These are phyloP conservation scores for Drosophila subquinaria DNA, from an alignment of 2,888 invertebrate genomes.

Conservation along the genomic window DNA sequence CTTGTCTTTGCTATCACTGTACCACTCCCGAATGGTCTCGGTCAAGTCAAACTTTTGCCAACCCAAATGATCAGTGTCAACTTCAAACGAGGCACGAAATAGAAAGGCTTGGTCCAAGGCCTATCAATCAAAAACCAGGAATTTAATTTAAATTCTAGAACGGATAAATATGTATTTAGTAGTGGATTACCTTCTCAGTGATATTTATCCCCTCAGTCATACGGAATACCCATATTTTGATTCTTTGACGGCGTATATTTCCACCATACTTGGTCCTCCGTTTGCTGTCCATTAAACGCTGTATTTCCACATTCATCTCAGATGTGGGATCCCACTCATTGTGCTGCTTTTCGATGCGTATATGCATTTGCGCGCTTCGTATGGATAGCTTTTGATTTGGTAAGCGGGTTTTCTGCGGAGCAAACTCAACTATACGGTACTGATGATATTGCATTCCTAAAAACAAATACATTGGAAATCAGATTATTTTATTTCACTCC, in stretches of 20 bases:
- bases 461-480: conserved; percentile 38
- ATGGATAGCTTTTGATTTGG: conserved; percentile 89
- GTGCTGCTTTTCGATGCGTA: conserved; percentile 85
- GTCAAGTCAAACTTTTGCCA: conserved; percentile 96
- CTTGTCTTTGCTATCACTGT: conserved; percentile 73
- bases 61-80: conserved; percentile 89
- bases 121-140: conserved; percentile 78
- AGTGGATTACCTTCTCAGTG: conserved; percentile 74
- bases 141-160: neutral
- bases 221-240: conserved; percentile 84
- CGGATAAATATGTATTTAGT: neutral
- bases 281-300: conserved; percentile 41
- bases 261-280: conserved; percentile 25
- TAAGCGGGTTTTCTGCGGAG: conserved; percentile 88
- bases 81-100: conserved; percentile 87
- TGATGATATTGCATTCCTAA: conserved; percentile 93
- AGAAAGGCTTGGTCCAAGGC: conserved; percentile 88
- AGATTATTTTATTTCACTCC: neutral
- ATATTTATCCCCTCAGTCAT: conserved; percentile 71
- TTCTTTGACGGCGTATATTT: conserved; percentile 49
- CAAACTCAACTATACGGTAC: conserved; percentile 94
- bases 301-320: conserved; percentile 22
- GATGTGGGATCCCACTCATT: conserved; percentile 32
- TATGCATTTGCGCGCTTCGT: conserved; percentile 92
- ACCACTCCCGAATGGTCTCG: conserved; percentile 91